These are phyloP conservation scores for Stichodactyla mertensii DNA, from an alignment of 64 coral and sea anemone genomes.

Conservation along the genomic window DNA sequence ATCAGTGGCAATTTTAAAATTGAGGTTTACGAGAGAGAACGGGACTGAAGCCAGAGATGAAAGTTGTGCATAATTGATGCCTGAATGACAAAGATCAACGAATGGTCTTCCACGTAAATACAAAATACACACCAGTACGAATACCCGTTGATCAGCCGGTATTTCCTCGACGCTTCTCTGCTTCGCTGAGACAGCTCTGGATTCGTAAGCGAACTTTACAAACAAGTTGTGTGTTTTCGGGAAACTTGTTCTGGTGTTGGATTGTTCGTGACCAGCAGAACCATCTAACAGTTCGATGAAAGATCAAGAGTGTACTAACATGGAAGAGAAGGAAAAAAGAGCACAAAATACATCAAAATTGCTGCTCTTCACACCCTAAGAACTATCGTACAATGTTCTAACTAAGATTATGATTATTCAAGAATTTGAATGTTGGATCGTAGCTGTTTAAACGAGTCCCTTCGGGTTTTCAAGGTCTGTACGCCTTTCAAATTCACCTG, in stretches of 20 bases:
- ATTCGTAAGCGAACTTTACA: not conserved
- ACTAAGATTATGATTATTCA: not conserved
- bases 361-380: not conserved
- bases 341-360: not conserved
- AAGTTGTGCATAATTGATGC: constrained; percentile 23
- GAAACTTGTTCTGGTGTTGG: not conserved
- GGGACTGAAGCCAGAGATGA: constrained; percentile 6
- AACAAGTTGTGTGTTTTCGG: not conserved
- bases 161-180: not conserved
- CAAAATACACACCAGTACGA: not conserved
- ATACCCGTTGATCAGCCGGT: not conserved
- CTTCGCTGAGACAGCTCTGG: not conserved
- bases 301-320: constrained; percentile 11
- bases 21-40: not conserved
- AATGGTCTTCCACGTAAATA: constrained; percentile 15
- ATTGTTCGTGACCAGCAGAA: not conserved
- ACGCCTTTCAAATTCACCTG: constrained; percentile 15
- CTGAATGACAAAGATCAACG: constrained; percentile 24
- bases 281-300: constrained; percentile 16
- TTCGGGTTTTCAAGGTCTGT: not conserved
- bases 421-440: not conserved
- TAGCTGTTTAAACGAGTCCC: not conserved
- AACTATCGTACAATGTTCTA: not conserved
- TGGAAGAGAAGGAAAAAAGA: not conserved
- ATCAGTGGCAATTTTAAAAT: not conserved